phyloP scores from a whole-genome alignment of 2,113 vertebrate genomes.

The Myiopsitta monachus region DNA sequence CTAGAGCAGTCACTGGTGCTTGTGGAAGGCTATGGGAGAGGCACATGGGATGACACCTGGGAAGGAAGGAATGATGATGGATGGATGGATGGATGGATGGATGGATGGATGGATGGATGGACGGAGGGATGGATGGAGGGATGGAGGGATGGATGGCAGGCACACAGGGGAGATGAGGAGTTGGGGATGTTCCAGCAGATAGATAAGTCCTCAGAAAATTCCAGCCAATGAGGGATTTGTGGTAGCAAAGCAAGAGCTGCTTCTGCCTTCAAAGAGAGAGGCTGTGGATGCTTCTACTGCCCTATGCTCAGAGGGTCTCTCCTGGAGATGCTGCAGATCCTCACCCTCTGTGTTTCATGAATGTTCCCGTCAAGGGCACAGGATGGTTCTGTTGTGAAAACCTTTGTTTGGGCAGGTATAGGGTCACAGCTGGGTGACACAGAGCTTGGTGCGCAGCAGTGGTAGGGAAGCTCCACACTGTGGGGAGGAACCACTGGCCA shows the following conservation, averaged over 20 bases:
- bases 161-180: neutral
- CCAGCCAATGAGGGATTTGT: neutral
- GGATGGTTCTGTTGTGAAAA: neutral
- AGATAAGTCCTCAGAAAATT: neutral
- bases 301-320: neutral
- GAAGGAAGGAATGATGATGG: neutral
- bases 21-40: neutral
- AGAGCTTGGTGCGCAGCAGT: fast-evolving
- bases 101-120: no score
- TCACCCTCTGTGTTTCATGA: neutral
- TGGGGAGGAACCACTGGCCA: neutral
- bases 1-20: neutral
- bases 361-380: neutral
- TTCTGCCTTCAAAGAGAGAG: neutral
- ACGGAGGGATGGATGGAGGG: no score
- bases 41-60: fast-evolving
- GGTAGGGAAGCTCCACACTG: neutral
- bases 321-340: neutral
- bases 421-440: neutral
- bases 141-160: neutral
- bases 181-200: fast-evolving
- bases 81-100: no score
- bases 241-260: fast-evolving
- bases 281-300: neutral
- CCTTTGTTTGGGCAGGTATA: neutral